phyloP scores from a whole-genome alignment of 2,888 invertebrate species.

The Sesia bembeciformis region DNA sequence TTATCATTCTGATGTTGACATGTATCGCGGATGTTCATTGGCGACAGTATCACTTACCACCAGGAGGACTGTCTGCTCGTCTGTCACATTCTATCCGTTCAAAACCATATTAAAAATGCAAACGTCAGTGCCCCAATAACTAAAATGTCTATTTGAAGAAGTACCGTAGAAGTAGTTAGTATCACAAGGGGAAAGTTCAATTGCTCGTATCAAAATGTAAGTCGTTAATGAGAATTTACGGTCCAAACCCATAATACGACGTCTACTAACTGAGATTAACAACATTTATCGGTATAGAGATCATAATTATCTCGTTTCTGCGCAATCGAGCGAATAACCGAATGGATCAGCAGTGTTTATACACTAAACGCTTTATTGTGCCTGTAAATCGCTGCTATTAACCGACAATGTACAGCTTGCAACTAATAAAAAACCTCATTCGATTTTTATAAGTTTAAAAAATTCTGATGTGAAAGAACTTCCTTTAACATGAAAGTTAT shows the following conservation, averaged over 20 bases:
- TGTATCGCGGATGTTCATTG: no score
- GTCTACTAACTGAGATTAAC: slow-evolving; percentile 32
- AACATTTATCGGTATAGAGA: slow-evolving; percentile 33
- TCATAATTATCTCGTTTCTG: slow-evolving; percentile 30
- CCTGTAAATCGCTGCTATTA: slow-evolving; percentile 7
- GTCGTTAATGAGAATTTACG: slow-evolving; percentile 37
- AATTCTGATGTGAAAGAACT: neutral
- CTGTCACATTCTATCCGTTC: no score
- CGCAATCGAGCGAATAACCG: slow-evolving; percentile 12
- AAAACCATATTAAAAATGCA: no score
- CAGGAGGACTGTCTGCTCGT: no score
- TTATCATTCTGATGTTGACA: no score
- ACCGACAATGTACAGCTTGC: neutral
- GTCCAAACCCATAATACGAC: slow-evolving; percentile 28
- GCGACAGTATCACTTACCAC: no score
- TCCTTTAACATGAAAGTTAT: neutral
- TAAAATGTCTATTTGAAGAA: no score
- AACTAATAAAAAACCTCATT: slow-evolving; percentile 6
- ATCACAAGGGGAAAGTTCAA: neutral
- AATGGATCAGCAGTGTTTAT: slow-evolving; percentile 19
- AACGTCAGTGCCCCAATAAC: no score
- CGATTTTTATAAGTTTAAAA: neutral
- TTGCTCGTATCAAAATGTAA: slow-evolving; percentile 18
- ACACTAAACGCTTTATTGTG: slow-evolving; percentile 22
- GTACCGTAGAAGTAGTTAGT: no score